phyloP scores from a whole-genome alignment of 2,888 invertebrate species.

The Phyllotreta cruciferae region DNA sequence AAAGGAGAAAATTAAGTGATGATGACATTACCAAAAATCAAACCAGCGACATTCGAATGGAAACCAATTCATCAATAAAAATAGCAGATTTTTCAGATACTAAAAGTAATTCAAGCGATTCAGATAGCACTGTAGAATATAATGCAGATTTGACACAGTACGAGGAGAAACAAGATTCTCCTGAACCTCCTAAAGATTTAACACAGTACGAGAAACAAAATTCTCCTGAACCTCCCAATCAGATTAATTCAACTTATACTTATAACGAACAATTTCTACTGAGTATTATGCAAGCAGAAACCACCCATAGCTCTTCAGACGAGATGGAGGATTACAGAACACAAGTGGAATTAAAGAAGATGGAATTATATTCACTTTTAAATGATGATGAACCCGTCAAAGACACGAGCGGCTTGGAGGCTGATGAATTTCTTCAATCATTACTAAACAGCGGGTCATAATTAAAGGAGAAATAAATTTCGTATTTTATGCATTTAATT shows the following conservation, averaged over 20 bases:
- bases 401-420: too few species aligned
- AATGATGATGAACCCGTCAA: slow-evolving; percentile 9
- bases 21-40: background rate
- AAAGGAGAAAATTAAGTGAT: slow-evolving; percentile 14
- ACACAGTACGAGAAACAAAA: slow-evolving; percentile 4
- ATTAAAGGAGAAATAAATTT: too few species aligned
- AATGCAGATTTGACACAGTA: background rate
- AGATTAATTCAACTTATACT: slow-evolving; percentile 13
- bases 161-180: background rate
- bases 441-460: too few species aligned
- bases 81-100: slow-evolving; percentile 4
- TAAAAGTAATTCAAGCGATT: slow-evolving; percentile 12
- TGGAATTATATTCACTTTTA: slow-evolving; percentile 31
- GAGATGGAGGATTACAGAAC: slow-evolving; percentile 16
- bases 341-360: slow-evolving; percentile 25
- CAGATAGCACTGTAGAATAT: slow-evolving; percentile 21
- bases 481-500: too few species aligned
- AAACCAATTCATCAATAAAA: background rate
- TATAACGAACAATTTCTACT: slow-evolving; percentile 27
- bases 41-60: background rate
- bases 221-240: slow-evolving; percentile 2
- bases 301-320: background rate
- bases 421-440: too few species aligned
- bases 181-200: too few species aligned
- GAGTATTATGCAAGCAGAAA: slow-evolving; percentile 29